Percentiles rank a stretch among this genome's conserved stretches.
These are phyloP conservation scores for Gouania willdenowi DNA, from an alignment of 2,797 vertebrate species.

Conservation along the genomic window DNA sequence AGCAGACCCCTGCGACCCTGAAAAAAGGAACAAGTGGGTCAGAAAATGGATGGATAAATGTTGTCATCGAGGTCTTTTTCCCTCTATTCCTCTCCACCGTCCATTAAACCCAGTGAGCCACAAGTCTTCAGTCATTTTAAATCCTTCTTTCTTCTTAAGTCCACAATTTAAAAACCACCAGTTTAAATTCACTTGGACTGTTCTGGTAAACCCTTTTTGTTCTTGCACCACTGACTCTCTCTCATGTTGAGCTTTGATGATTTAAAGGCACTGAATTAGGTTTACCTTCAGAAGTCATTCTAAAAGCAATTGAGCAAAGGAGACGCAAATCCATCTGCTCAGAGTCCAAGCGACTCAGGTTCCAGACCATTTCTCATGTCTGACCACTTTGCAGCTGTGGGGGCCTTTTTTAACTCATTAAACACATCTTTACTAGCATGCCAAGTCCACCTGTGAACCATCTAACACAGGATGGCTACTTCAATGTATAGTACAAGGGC, in stretches of 20 bases:
- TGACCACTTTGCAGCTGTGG: constrained; percentile 32
- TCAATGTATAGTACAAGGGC: constrained; percentile 26
- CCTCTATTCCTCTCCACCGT: no score
- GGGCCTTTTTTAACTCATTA: constrained; percentile 41
- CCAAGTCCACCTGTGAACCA: constrained; percentile 49
- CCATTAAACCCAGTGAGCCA: no score
- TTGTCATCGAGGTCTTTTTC: no score
- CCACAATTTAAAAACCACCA: no score
- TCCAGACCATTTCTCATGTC: constrained; percentile 29
- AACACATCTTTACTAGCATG: constrained; percentile 44
- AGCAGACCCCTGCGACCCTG: no score
- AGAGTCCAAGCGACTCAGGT: constrained; percentile 28
- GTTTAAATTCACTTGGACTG: not conserved
- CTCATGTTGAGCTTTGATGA: constrained; percentile 24
- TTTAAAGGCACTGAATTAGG: constrained; percentile 17
- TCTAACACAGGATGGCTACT: constrained; percentile 24
- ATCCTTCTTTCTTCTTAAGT: no score
- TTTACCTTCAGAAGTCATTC: constrained; percentile 32
- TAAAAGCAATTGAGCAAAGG: constrained; percentile 47
- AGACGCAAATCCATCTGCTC: constrained; percentile 55
- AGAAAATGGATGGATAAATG: no score
- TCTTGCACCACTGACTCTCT: not conserved
- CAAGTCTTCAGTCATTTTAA: no score
- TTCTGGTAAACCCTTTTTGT: not conserved
- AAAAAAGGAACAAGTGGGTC: no score